Percentiles rank a stretch among this genome's conserved stretches.
phyloP scores from a whole-genome alignment of 2,888 invertebrate species.

The Lepidocyrtoides sp. region DNA sequence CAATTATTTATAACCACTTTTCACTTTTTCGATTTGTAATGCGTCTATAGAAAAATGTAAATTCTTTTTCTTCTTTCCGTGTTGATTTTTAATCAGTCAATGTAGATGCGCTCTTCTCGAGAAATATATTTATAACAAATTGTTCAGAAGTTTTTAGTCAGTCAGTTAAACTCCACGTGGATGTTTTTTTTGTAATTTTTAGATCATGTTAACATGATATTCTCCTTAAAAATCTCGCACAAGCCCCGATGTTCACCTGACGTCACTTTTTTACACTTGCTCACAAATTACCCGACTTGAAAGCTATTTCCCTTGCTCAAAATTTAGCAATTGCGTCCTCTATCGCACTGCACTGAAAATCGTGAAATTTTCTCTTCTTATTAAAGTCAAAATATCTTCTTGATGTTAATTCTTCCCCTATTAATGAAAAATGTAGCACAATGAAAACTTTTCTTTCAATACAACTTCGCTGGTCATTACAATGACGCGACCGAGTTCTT shows the following conservation, averaged over 20 bases:
- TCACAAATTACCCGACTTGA: conserved; percentile 14
- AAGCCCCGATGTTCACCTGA: conserved; percentile 5
- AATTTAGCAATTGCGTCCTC: conserved; percentile 43
- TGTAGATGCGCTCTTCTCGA: conserved; percentile 6
- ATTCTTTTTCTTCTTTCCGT: conserved; percentile 3
- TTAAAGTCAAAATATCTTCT: conserved; percentile 5
- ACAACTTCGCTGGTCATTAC: conserved; percentile 7
- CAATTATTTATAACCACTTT: conserved; percentile 35
- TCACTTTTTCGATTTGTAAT: conserved; percentile 52
- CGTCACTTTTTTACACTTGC: background rate
- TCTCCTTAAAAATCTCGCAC: background rate
- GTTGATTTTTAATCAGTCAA: conserved; percentile 54
- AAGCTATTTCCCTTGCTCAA: conserved; percentile 28
- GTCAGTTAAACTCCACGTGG: conserved; percentile 61
- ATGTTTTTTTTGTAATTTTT: conserved; percentile 32
- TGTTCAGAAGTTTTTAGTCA: conserved; percentile 51
- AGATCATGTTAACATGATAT: conserved; percentile 30
- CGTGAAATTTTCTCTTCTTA: too few relatives aligned
- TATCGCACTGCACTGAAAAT: background rate
- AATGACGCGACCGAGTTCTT: background rate
- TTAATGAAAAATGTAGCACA: conserved; percentile 64
- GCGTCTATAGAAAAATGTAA: conserved; percentile 34
- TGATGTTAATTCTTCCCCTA: background rate
- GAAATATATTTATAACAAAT: conserved; percentile 8
- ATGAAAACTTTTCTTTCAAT: conserved; percentile 41